Evolutionary conservation across 2,797 vertebrate species (phyloP).

Genomic region (Acanthis flammea): DNA sequence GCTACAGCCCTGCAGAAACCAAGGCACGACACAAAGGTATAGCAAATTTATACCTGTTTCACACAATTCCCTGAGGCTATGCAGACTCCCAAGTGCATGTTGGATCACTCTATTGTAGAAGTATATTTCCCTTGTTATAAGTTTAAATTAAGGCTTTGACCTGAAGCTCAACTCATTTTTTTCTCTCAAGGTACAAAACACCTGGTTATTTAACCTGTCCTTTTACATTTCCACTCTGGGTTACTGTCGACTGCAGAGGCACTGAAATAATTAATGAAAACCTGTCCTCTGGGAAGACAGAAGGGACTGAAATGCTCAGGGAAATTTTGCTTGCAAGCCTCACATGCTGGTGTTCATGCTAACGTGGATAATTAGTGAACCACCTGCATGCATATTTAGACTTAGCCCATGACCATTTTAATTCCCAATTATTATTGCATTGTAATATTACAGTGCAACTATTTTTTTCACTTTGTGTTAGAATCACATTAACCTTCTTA

Average conservation of each 20-base stretch:
- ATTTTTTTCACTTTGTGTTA: background rate
- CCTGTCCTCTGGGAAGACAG: conserved; percentile 15
- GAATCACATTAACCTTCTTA: background rate
- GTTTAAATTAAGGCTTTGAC: conserved; percentile 62
- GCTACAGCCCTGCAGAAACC: background rate
- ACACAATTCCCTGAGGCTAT: background rate
- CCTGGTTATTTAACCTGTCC: conserved; percentile 62
- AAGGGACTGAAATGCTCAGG: conserved; percentile 19
- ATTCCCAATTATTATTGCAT: background rate
- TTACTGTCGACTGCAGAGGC: conserved; percentile 18
- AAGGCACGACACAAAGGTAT: background rate
- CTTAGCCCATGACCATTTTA: background rate
- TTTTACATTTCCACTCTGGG: conserved; percentile 62
- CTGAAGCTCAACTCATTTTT: conserved; percentile 46
- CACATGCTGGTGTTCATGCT: background rate
- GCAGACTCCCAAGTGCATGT: background rate
- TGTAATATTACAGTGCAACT: background rate
- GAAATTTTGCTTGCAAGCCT: background rate
- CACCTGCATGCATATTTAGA: background rate
- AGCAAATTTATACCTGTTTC: conserved; percentile 49
- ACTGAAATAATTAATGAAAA: conserved; percentile 53
- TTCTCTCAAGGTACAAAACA: conserved; percentile 55
- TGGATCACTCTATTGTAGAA: conserved; percentile 12
- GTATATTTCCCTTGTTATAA: conserved; percentile 40
- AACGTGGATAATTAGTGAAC: background rate